Base-by-base conservation (phyloP, 2,888 invertebrate species). In the Drosophila limbata region DNA sequence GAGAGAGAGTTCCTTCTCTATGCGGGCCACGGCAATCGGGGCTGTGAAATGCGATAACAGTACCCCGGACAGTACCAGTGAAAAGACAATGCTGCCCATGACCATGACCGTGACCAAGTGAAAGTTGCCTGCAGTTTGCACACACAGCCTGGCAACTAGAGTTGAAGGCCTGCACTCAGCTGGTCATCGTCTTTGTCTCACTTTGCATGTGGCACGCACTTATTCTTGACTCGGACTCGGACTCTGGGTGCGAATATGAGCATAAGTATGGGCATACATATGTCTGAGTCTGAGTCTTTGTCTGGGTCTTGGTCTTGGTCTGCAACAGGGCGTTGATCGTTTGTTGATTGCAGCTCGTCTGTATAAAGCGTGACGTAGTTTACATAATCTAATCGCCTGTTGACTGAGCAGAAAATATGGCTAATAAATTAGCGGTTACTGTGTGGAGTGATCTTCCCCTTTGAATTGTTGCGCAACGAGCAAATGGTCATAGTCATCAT, bases 41-140 rank as follows among this genome's bases (percentile, higher is more conserved):
- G 44, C 56, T 65, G 55, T 60, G 65, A 70, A 79, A 77, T 77
- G 81, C 62, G 84, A 81, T 79, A 79, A 81, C 68, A 62, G 50
- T 37, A 57, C 19, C 45, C 52, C 62, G 50, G 33, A 42, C 28
- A 45, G 25, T 35, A 25, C 53, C 50, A 40, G 55, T 19, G 13
- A 42, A 13, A 21, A 42, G 19, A 33, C 45, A 17, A 44, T 33
- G 44, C 6, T 44, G 42, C 42, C 69, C 67, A 21, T 77, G 83
- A 71, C 88, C 88, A 86, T 84, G 84, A 88, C 88, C 84, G 68
- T 88, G 88, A 83, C 84, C 83, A 88, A 76, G 88, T 83, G 86
- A 84, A 84, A 84, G 84, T 86, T 66, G 69, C 65, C 56, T 60
- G 81, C 72, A 72, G 68, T 63, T 51, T 47, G 67, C 61, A 51